Conservation (phyloP, 2,797 vertebrate species). For the Menidia menidia region DNA sequence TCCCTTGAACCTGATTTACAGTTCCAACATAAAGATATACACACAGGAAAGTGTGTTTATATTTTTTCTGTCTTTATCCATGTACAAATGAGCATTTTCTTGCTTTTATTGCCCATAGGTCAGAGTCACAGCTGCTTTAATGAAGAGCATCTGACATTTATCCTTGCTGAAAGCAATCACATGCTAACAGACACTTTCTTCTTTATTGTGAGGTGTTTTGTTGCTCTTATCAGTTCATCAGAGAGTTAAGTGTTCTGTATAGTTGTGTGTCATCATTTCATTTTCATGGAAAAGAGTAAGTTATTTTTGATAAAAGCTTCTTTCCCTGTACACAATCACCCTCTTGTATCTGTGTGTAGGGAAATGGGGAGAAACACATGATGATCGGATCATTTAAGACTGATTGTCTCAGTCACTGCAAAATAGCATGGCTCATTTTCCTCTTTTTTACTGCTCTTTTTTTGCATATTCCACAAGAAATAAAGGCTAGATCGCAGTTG, state of each 20-base stretch:
- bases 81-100: conserved; percentile 31
- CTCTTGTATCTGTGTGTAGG: conserved; percentile 33
- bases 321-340: conserved; percentile 21
- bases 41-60: conserved; percentile 34
- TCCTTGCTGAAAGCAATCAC: conserved; percentile 41
- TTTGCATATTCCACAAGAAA: conserved; percentile 1
- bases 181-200: conserved; percentile 26
- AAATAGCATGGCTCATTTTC: conserved; percentile 10
- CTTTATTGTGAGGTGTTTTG: conserved; percentile 32
- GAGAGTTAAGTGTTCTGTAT: conserved; percentile 37
- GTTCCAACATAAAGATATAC: conserved; percentile 22
- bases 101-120: conserved; percentile 33
- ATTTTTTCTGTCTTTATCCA: conserved; percentile 15
- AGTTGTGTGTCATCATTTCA: conserved; percentile 38
- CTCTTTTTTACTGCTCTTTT: conserved; percentile 10
- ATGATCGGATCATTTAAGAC: conserved; percentile 26
- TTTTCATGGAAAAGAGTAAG: conserved; percentile 28
- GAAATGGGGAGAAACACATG: conserved; percentile 19
- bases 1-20: conserved; percentile 20
- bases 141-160: conserved; percentile 54
- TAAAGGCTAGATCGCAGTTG: not conserved
- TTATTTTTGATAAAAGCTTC: conserved; percentile 43
- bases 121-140: conserved; percentile 54
- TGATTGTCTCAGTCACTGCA: conserved; percentile 21
- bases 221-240: conserved; percentile 38